phyloP scores from a whole-genome alignment of 2,797 vertebrate genomes.

The Lacerta viridis region DNA sequence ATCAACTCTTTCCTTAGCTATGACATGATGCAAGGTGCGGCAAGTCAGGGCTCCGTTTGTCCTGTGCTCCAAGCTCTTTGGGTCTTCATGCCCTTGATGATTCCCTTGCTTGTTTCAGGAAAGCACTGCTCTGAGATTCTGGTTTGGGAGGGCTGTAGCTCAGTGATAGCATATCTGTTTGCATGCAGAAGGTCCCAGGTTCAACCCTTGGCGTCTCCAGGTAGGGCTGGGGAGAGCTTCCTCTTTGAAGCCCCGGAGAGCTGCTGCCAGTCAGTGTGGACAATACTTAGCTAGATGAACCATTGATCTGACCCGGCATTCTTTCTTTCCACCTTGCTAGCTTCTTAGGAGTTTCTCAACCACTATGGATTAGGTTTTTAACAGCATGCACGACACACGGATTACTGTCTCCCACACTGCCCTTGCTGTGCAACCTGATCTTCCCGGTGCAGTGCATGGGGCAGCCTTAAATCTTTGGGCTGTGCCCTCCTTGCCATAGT shows the following conservation, averaged over 20 bases:
- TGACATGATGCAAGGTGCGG: not conserved
- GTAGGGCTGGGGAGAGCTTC: too few species aligned
- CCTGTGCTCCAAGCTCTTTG: not conserved
- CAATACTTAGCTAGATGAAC: too few species aligned
- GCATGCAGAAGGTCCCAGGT: too few species aligned
- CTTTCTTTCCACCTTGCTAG: rapidly evolving
- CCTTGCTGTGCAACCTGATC: rapidly evolving
- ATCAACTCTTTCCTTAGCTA: not conserved
- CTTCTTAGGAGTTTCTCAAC: rapidly evolving
- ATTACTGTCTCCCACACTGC: rapidly evolving
- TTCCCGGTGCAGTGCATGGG: rapidly evolving
- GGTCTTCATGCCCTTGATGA: not conserved
- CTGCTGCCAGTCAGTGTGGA: too few species aligned
- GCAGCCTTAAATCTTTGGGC: rapidly evolving
- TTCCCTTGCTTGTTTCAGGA: not conserved
- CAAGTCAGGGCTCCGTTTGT: not conserved
- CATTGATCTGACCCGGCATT: too few species aligned
- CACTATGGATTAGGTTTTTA: rapidly evolving
- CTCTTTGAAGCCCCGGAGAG: too few species aligned
- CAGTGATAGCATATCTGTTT: too few species aligned
- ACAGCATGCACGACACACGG: rapidly evolving
- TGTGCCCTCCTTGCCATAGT: not conserved
- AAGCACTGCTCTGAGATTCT: not conserved
- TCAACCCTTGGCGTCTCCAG: too few species aligned
- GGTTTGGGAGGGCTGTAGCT: too few species aligned